Evolutionary conservation across 2,797 vertebrate genomes (phyloP), one percentile per base, ranked within the genome.

Genomic region (Anguilla obscura): DNA sequence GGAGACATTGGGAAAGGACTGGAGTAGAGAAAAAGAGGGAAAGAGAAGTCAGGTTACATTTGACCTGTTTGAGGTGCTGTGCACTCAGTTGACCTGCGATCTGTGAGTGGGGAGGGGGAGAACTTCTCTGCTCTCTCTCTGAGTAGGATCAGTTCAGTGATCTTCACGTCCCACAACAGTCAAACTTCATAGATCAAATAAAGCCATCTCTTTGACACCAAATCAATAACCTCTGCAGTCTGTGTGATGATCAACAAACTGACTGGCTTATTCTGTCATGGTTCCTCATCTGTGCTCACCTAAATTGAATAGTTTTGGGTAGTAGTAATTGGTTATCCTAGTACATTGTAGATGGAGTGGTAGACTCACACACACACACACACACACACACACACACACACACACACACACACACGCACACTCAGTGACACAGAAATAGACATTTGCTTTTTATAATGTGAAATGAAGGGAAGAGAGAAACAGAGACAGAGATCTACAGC

Each of bases 191-290:
- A 91, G 89, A 93, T 95, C 92, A 93, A 92, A 89, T 86, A 91
- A 88, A 86, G 76, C 88, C 84, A 85, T 48, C 36, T 85, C 83
- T 87, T 85, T 89, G 93, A 89, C 91, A 88, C 86, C 88, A 90
- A 92, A 94, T 95, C 94, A 33, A 95, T 95, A 91, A 87, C 88
- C 91, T 69, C 90, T 90, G 3, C 48, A 3, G 50, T 85, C 33
- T 86, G 36, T 85, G 52, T 85, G 54, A 58, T 76, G 24, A 84
- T 56, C 58, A 85, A 83, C 40, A 36, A 12, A 88, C 79, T 79
- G 71, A 85, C 74, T 45, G 36, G 74, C 16, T 40, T 40, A 56
- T 79, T 66, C 84, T 89, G 83, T 82, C 85, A 40, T 21, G n/a
- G 18, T 21, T 63, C 36, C 33, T 85, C 58, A 85, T 66, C 50